Evolutionary conservation across 1,140 invertebrate genomes (phyloP), one percentile per base, ranked within the genome.

Genomic region (Drosophila nebulosa): DNA sequence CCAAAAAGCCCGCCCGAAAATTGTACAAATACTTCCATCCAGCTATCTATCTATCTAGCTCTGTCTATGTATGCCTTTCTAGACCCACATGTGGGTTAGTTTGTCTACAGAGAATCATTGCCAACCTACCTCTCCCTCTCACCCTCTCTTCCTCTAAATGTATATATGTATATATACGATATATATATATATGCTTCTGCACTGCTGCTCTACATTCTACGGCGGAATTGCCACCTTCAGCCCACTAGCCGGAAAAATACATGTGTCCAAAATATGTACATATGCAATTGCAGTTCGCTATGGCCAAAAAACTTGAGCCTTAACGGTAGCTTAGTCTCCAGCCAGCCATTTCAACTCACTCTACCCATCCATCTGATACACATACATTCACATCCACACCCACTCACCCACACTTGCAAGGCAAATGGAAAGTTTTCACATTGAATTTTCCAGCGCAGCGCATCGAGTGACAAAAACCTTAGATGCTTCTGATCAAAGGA

Each of bases 371-470:
- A 57, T 30, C 9, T n/a, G 22, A 50, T 6, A 21, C 21, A 7
- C 36, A 51, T 16, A 59, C 39, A 65, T 27, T 42, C 55, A 30
- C 27, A 18, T 6, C 7, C 5, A 61, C 57, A 14, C 12, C 10
- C 32, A 27, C 14, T 50, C 42, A 65, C 36, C 27, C 51, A 46
- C 46, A 56, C 14, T 39, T 68, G 62, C 52, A 64, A 42, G 64
- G 57, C 65, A 76, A 85, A 85, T 78, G 70, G 70, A 81, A 88
- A 86, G 78, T 86, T 86, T 86, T 86, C 81, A 73, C 83, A 83
- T 86, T 88, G 74, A 78, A 78, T 86, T 86, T 86, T 85, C 78
- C 83, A 51, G 70, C 73, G 78, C 66, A 78, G 74, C 69, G 69
- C 80, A 71, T 80, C 62, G 73, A 69, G 78, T 69, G 81, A 74